Evolutionary conservation across 2,797 vertebrate species (phyloP).

Genomic region (Pygocentrus nattereri): DNA sequence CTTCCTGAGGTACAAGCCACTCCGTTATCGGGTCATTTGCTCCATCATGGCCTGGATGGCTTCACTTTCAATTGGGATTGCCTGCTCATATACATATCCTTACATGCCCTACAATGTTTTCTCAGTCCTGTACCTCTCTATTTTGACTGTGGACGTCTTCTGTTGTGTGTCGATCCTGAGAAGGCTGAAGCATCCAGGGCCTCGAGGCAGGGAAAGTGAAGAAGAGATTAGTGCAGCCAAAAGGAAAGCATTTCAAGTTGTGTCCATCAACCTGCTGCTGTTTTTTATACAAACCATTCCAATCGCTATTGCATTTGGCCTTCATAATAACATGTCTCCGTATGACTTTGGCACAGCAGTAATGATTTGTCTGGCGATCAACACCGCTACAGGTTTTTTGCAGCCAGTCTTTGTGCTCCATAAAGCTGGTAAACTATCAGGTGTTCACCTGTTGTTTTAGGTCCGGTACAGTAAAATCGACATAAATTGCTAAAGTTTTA

Average conservation of each 20-base stretch:
- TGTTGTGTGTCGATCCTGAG: constrained; percentile 6
- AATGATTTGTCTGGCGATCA: background rate
- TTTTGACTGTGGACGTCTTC: background rate
- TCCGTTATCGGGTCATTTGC: background rate
- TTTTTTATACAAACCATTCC: constrained; percentile 23
- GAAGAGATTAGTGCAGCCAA: background rate
- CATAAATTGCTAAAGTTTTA: too few species aligned
- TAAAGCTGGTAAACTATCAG: constrained; percentile 7
- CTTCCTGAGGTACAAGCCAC: constrained; percentile 12
- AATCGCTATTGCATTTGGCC: background rate
- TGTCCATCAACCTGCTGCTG: constrained; percentile 2
- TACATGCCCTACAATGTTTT: background rate
- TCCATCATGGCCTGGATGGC: background rate
- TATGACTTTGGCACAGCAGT: background rate
- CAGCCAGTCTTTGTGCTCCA: background rate
- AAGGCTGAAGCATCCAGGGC: constrained; percentile 6
- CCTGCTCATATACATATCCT: background rate
- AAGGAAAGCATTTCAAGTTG: constrained; percentile 15
- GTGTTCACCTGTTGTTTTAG: background rate
- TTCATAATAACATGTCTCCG: background rate
- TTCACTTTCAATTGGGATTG: background rate
- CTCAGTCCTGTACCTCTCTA: background rate
- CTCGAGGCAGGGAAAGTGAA: background rate
- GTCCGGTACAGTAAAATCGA: too few species aligned
- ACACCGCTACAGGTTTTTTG: background rate